Base-by-base conservation (phyloP, 2,113 vertebrate genomes). In the Triplophysa siluroides region DNA sequence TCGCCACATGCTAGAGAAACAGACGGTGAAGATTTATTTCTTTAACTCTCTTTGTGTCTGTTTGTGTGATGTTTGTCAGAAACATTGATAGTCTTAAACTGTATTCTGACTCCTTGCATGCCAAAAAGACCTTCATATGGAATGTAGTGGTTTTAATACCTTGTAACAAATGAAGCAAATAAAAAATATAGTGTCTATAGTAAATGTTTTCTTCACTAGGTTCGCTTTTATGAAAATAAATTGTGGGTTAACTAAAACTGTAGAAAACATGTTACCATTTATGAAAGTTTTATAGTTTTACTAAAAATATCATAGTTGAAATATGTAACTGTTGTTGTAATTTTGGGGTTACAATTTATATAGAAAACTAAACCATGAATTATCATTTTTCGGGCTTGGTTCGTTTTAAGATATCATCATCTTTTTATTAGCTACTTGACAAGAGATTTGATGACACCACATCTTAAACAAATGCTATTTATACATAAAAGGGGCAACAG, bases 101-200 rank as follows among this genome's bases (percentile, higher is more conserved):
- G 62, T 85, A 83, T 88, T 83, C 86, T 81, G 86, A 79, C 19
- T 76, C 50, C 81, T 87, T 92, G 93, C 93, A 94, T 94, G 93
- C 90, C 92, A 93, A 93, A 93, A 91, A 92, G 33, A 88, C 85
- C 88, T 88, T 87, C 82, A 85, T 87, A 76, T 88, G 86, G 80
- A 80, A 86, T n/a, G 81, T 78, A 85, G 52, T 88, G 26, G 86
- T 85, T 62, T 83, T 76, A 86, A 89, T 83, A 85, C 73, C 82
- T 85, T 60, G 77, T 85, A 84, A 79, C 54, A 78, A 69, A 78
- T 78, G 52, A 69, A 66, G 52, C 14, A 68, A 24, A 81, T 54
- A 67, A 74, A 72, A 71, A 50, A 11, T 3, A 50, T 78, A 41
- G 16, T 11, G 68, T 67, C 29, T 64, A n/a, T 74, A 66, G 16